Conservation (phyloP, 2,113 vertebrate species). For the Noctilio leporinus region DNA sequence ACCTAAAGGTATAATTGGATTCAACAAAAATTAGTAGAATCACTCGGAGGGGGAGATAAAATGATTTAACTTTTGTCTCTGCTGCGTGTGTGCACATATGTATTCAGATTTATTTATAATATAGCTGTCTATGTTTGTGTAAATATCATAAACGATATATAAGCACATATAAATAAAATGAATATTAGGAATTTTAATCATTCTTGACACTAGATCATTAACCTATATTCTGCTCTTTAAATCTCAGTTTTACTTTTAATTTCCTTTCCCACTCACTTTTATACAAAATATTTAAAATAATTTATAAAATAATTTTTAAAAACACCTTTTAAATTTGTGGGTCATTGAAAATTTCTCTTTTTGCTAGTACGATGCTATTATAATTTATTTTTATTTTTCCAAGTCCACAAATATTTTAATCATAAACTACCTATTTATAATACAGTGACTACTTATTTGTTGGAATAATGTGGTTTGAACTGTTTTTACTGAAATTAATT, state of each 20-base stretch:
- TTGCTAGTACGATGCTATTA: not conserved
- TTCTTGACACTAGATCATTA: not conserved
- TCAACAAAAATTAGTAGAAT: not conserved
- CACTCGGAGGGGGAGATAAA: not conserved
- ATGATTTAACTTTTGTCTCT: not conserved
- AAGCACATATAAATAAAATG: not conserved
- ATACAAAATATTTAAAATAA: not conserved
- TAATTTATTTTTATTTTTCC: conserved; percentile 56
- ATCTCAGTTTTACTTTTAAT: not conserved
- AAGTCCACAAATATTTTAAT: conserved; percentile 16
- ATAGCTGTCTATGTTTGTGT: not conserved
- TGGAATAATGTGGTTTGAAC: conserved; percentile 46
- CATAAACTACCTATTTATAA: not conserved
- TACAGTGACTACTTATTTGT: conserved; percentile 25
- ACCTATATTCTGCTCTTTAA: not conserved
- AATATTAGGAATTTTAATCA: not conserved
- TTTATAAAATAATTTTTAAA: not conserved
- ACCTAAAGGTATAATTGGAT: not conserved
- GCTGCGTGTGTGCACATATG: not conserved
- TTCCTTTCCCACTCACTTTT: not conserved
- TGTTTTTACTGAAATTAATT: not conserved
- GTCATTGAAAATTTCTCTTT: not conserved
- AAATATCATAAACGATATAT: not conserved
- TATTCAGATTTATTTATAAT: not conserved
- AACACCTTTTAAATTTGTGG: not conserved